These are phyloP conservation scores for Eospalax fontanierii DNA, from an alignment of 2,797 vertebrate species.

Conservation along the genomic window DNA sequence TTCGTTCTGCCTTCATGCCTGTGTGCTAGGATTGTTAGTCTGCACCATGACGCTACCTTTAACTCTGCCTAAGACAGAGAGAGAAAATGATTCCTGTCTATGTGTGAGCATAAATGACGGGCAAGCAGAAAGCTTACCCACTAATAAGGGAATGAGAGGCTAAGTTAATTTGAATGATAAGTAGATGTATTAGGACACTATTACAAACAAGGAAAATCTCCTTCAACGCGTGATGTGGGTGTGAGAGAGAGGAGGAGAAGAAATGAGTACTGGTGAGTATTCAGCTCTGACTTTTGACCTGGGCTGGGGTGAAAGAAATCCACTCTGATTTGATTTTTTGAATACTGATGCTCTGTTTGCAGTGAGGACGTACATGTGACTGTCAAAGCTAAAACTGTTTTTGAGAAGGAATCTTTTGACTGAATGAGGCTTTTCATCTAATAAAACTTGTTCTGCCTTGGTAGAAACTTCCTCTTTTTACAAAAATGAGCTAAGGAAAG, in stretches of 20 bases:
- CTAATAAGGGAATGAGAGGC: constrained; percentile 35
- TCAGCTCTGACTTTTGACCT: constrained; percentile 8
- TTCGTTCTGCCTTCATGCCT: background rate
- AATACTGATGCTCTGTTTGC: constrained; percentile 19
- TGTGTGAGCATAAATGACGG: constrained; percentile 1
- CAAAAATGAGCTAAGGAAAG: background rate
- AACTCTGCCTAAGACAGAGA: constrained; percentile 5
- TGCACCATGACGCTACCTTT: background rate
- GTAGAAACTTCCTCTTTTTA: background rate
- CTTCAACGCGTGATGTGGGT: constrained; percentile 30
- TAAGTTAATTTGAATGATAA: constrained; percentile 64
- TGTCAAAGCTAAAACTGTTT: background rate
- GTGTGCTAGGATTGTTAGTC: no score
- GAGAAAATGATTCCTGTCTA: background rate
- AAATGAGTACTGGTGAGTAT: background rate
- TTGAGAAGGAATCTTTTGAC: background rate
- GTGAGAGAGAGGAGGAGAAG: background rate
- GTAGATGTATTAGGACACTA: background rate
- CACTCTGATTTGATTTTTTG: background rate
- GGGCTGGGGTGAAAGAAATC: background rate
- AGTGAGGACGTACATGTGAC: background rate
- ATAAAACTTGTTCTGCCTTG: background rate
- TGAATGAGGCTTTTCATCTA: background rate
- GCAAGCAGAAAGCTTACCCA: constrained; percentile 2
- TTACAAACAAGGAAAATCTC: background rate